Percentiles rank a stretch among this genome's conserved stretches.
Conservation (phyloP, 2,113 vertebrate genomes). For the Sceloporus tristichus region DNA sequence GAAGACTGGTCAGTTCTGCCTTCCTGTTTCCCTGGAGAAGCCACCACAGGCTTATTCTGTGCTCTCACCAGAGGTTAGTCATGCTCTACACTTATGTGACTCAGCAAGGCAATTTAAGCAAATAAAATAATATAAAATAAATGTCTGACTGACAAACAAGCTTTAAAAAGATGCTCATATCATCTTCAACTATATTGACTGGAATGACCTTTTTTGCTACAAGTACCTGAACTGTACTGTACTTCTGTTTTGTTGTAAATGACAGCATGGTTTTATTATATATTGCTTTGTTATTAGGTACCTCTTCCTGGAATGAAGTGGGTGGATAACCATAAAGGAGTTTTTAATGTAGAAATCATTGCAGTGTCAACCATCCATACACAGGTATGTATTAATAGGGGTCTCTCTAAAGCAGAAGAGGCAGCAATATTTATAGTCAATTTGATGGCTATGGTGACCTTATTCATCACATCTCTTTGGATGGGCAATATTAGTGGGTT, state of each 20-base stretch:
- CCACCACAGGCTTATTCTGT: constrained; percentile 98
- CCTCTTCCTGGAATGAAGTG: constrained; percentile 98
- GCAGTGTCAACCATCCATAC: constrained; percentile 94
- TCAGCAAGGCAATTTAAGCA: neutral
- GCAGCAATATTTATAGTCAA: constrained; percentile 23
- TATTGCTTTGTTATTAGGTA: constrained; percentile 81
- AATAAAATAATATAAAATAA: neutral
- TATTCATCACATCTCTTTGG: constrained; percentile 5
- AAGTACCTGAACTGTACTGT: neutral
- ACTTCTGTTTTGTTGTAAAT: constrained; percentile 10
- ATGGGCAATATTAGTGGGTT: too few species aligned
- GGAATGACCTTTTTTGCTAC: neutral
- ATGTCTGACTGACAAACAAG: neutral
- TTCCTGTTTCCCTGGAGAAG: constrained; percentile 96
- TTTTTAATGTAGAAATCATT: constrained; percentile 96
- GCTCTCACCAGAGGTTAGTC: constrained; percentile 95
- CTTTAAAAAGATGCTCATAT: neutral
- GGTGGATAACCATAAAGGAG: constrained; percentile 98
- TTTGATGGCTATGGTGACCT: neutral
- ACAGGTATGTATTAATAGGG: constrained; percentile 81
- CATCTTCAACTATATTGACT: neutral
- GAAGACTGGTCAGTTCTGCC: constrained; percentile 94
- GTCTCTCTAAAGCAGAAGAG: neutral
- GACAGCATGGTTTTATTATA: constrained; percentile 1
- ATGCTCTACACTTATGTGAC: neutral